Percentiles rank a stretch among this genome's conserved stretches.
Conservation (phyloP, 2,113 vertebrate species). For the Aldabrachelys gigantea region DNA sequence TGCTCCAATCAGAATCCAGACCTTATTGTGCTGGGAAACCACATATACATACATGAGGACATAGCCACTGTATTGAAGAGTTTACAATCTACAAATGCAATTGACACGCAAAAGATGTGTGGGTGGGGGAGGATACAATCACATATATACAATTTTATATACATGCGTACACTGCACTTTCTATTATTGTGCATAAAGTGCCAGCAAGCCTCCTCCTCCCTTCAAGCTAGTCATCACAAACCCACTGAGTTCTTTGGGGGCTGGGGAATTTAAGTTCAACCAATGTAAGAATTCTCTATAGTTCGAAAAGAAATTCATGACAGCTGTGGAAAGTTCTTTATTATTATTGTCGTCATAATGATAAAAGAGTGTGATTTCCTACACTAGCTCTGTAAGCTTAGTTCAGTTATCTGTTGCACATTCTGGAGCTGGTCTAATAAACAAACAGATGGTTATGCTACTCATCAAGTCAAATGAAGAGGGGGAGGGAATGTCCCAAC, state of each 20-base stretch:
- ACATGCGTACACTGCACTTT: background rate
- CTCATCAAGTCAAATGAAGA: background rate
- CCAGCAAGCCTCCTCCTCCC: background rate
- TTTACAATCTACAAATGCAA: background rate
- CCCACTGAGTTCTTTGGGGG: rapidly evolving
- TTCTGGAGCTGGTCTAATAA: background rate
- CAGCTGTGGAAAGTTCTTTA: background rate
- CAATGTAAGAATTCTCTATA: background rate
- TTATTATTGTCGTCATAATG: background rate
- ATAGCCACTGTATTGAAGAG: background rate
- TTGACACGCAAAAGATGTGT: background rate
- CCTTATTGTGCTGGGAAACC: background rate
- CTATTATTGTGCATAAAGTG: background rate
- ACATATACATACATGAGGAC: background rate
- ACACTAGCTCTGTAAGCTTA: background rate
- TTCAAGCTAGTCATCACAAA: background rate
- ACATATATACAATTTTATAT: background rate
- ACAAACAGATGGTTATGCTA: background rate
- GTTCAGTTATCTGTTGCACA: background rate
- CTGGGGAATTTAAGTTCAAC: background rate
- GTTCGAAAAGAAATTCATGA: background rate
- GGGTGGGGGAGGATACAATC: background rate
- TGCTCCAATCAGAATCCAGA: background rate
- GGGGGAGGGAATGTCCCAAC: background rate
- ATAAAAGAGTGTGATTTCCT: background rate